phyloP scores from a whole-genome alignment of 2,797 vertebrate species.

The Tarsius wallacei region DNA sequence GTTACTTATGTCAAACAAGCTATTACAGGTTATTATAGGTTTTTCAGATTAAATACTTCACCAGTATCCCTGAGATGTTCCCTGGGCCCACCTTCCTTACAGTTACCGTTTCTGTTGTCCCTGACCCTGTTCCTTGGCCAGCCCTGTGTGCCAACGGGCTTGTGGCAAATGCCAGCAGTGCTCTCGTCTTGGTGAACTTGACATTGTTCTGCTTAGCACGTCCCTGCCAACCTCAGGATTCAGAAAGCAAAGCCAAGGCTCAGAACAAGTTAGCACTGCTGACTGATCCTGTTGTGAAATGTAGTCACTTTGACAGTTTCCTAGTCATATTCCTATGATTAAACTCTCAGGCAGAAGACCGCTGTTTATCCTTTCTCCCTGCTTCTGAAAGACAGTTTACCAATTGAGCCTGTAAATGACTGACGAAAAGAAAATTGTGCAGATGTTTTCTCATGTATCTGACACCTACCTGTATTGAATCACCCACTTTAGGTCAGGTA shows the following conservation, averaged over 20 bases:
- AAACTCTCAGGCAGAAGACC: background rate
- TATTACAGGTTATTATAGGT: too few species aligned
- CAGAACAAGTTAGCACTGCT: background rate
- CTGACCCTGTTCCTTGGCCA: background rate
- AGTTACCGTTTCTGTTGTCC: background rate
- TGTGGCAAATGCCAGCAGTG: background rate
- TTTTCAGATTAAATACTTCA: too few species aligned
- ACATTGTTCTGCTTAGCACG: background rate
- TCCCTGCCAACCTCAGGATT: background rate
- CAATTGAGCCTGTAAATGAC: background rate
- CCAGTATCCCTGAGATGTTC: background rate
- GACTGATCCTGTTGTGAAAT: constrained; percentile 67
- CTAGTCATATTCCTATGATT: constrained; percentile 59
- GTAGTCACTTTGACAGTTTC: constrained; percentile 12
- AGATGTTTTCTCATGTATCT: constrained; percentile 3
- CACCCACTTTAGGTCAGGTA: background rate
- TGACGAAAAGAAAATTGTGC: background rate
- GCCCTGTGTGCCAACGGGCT: background rate
- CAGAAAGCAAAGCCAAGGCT: background rate
- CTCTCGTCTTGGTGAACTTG: background rate
- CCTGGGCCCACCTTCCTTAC: too few species aligned
- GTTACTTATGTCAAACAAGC: too few species aligned
- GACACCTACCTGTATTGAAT: background rate
- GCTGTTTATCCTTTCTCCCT: background rate
- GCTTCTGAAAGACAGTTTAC: constrained; percentile 14